Conservation (phyloP, 2,888 invertebrate species). For the Agapostemon virescens region DNA sequence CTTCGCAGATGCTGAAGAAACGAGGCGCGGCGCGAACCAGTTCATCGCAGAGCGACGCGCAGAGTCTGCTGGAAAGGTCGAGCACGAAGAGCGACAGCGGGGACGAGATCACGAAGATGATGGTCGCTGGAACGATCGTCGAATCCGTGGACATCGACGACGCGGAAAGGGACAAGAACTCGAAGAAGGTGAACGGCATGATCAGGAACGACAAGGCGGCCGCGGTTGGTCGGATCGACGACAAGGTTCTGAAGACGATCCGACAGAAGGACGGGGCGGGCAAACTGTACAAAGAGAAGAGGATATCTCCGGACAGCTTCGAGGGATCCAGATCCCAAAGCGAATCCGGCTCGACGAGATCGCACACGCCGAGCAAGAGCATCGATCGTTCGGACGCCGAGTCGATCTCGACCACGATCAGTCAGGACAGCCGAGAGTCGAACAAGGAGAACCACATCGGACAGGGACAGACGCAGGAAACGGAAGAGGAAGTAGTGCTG, state of each 20-base stretch:
- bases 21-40: conserved; percentile 67
- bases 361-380: conserved; percentile 82
- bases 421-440: conserved; percentile 87
- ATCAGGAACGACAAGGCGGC: conserved; percentile 71
- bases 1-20: conserved; percentile 80
- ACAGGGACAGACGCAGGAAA: conserved; percentile 78
- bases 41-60: conserved; percentile 73
- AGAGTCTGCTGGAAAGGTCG: conserved; percentile 64
- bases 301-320: conserved; percentile 85
- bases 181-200: conserved; percentile 81
- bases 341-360: conserved; percentile 88
- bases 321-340: conserved; percentile 85
- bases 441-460: conserved; percentile 82
- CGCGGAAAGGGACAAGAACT: conserved; percentile 56
- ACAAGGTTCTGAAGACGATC: conserved; percentile 72
- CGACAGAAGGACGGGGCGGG: conserved; percentile 65
- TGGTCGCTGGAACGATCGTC: conserved; percentile 80
- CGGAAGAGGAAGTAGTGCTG: conserved; percentile 87
- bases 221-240: conserved; percentile 75
- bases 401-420: conserved; percentile 89
- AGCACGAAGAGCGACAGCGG: conserved; percentile 73
- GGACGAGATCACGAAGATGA: conserved; percentile 80
- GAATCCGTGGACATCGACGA: conserved; percentile 74
- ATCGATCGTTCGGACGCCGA: conserved; percentile 89
- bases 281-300: conserved; percentile 72